phyloP scores from a whole-genome alignment of 2,113 vertebrate genomes.

The Oxygymnocypris stewartii region DNA sequence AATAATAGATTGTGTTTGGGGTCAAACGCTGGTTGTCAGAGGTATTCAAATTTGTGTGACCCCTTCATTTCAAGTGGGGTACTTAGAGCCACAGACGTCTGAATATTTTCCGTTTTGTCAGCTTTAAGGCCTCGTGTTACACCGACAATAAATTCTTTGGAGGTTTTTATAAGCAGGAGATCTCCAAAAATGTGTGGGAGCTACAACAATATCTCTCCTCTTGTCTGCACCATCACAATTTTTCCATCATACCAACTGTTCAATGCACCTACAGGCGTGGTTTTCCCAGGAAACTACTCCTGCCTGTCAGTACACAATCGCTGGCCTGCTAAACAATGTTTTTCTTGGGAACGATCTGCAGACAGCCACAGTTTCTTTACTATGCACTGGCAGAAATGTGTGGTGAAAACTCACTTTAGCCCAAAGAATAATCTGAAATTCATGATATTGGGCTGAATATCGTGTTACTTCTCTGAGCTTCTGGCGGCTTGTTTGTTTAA shows the following conservation, averaged over 20 bases:
- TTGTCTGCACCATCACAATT: slow-evolving; percentile 66
- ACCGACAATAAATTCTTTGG: slow-evolving; percentile 14
- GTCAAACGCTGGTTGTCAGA: slow-evolving; percentile 32
- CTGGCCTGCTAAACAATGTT: slow-evolving; percentile 80
- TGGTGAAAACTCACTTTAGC: slow-evolving; percentile 74
- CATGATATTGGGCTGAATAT: slow-evolving; percentile 65
- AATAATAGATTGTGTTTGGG: slow-evolving; percentile 21
- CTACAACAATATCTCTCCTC: slow-evolving; percentile 58
- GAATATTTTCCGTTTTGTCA: slow-evolving; percentile 32
- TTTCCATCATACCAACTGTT: slow-evolving; percentile 67
- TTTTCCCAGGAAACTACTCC: slow-evolving; percentile 73
- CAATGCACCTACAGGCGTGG: slow-evolving; percentile 68
- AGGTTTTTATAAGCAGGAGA: slow-evolving; percentile 43
- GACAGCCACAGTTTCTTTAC: slow-evolving; percentile 80
- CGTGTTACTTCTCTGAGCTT: slow-evolving; percentile 4
- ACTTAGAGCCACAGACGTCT: neutral
- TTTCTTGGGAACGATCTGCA: slow-evolving; percentile 84
- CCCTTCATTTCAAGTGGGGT: neutral
- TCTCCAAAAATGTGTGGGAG: slow-evolving; percentile 58
- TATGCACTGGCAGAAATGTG: slow-evolving; percentile 84
- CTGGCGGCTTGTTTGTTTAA: slow-evolving; percentile 35
- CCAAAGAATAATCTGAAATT: slow-evolving; percentile 61
- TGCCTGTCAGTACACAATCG: slow-evolving; percentile 82
- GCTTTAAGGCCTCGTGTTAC: slow-evolving; percentile 5
- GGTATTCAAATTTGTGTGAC: slow-evolving; percentile 32